Percentiles rank a stretch among this genome's conserved stretches.
These are phyloP conservation scores for Odontothrips loti DNA, from an alignment of 2,888 invertebrate species.

Conservation along the genomic window DNA sequence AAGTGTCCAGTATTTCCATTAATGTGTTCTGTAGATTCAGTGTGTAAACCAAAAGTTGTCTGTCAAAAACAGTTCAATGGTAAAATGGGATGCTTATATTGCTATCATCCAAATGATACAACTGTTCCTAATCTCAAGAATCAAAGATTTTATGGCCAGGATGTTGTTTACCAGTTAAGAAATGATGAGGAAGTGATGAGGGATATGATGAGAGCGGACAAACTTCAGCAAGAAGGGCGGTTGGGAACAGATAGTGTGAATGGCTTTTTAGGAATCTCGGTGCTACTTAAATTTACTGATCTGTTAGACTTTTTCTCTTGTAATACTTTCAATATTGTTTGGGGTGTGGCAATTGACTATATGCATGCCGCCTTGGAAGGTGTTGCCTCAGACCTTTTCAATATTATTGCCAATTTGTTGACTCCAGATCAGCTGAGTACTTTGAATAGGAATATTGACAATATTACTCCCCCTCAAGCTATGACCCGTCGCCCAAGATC, in stretches of 20 bases:
- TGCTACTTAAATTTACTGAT: too few relatives aligned
- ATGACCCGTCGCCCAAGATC: background rate
- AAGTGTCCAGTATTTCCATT: background rate
- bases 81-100: background rate
- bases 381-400: background rate
- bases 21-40: background rate
- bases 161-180: background rate
- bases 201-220: background rate
- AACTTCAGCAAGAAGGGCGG: background rate
- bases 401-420: background rate
- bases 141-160: background rate
- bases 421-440: background rate
- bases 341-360: background rate
- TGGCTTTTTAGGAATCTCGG: too few relatives aligned
- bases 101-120: background rate
- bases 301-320: background rate
- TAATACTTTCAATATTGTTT: background rate
- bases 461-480: background rate
- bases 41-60: background rate
- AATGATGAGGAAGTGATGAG: background rate
- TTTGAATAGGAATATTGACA: background rate
- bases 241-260: too few relatives aligned
- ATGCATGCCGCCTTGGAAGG: background rate
- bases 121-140: background rate
- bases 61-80: background rate